phyloP scores from a whole-genome alignment of 1,140 invertebrate species.

The Drosophila mojavensis region DNA sequence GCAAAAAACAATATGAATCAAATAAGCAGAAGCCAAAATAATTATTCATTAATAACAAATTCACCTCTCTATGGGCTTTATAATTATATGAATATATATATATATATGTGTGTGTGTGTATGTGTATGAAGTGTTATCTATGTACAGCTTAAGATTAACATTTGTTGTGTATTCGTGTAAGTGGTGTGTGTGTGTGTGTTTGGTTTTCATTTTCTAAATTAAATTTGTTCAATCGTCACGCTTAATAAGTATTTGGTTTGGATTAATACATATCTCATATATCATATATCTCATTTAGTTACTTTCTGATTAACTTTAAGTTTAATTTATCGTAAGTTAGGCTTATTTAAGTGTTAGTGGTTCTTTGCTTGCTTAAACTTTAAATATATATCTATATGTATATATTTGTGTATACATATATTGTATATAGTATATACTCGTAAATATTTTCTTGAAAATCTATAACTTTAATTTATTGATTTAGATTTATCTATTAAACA shows the following conservation, averaged over 20 bases:
- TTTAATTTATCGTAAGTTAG: slow-evolving; percentile 72
- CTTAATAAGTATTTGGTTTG: slow-evolving; percentile 65
- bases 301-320: slow-evolving; percentile 54
- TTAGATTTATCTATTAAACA: slow-evolving; percentile 78
- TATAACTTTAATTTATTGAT: slow-evolving; percentile 66
- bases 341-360: slow-evolving; percentile 80
- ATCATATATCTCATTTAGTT: slow-evolving; percentile 46
- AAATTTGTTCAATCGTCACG: slow-evolving; percentile 58
- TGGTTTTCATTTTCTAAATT: slow-evolving; percentile 35
- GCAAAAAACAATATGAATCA: slow-evolving; percentile 32
- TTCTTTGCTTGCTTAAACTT: slow-evolving; percentile 78
- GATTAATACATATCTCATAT: slow-evolving; percentile 68
- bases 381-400: slow-evolving; percentile 57
- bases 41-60: slow-evolving; percentile 30
- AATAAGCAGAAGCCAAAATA: slow-evolving; percentile 28
- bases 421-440: slow-evolving; percentile 66
- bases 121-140: slow-evolving; percentile 32
- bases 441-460: slow-evolving; percentile 71
- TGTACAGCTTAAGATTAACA: slow-evolving; percentile 63
- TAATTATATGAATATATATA: slow-evolving; percentile 24
- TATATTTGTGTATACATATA: slow-evolving; percentile 60
- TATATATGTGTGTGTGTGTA: slow-evolving; percentile 14
- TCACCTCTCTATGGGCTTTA: slow-evolving; percentile 21
- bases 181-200: background rate
- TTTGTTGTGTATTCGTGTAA: slow-evolving; percentile 22